Percentiles rank a stretch among this genome's conserved stretches.
Evolutionary conservation across 2,113 vertebrate species (phyloP).

Genomic region (Corynorhinus townsendii): DNA sequence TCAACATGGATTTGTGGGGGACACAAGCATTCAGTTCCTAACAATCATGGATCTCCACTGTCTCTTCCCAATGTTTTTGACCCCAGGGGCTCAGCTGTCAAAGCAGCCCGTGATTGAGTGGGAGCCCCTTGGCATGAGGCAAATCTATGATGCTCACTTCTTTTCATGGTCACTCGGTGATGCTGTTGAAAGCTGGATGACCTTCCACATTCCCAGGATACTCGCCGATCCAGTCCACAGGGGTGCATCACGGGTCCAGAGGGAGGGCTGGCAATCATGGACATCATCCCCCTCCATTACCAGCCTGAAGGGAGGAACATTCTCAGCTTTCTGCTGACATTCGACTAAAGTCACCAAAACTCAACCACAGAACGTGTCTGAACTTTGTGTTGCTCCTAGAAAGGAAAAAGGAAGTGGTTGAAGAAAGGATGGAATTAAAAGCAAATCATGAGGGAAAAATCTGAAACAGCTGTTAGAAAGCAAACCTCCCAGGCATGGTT

Average conservation of each 20-base stretch:
- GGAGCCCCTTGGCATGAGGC: background rate
- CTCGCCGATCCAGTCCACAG: background rate
- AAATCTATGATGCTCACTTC: background rate
- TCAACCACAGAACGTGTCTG: background rate
- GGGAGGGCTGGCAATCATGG: background rate
- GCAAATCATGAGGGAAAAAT: background rate
- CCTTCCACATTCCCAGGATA: accelerated
- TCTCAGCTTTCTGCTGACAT: background rate
- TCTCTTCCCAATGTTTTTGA: background rate
- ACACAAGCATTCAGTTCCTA: background rate
- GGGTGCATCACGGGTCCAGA: accelerated
- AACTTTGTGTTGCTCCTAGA: slow-evolving; percentile 40
- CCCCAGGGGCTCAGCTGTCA: background rate
- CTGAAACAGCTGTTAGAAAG: slow-evolving; percentile 48
- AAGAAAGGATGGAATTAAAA: slow-evolving; percentile 55
- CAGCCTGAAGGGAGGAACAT: background rate
- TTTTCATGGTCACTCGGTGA: background rate
- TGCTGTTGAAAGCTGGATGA: background rate
- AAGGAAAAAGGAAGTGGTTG: slow-evolving; percentile 18
- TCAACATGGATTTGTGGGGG: background rate
- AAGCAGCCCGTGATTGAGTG: background rate
- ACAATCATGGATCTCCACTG: background rate
- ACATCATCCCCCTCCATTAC: background rate
- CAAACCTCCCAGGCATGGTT: slow-evolving; percentile 29
- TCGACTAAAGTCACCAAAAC: background rate